Base-by-base conservation (phyloP, 2,888 invertebrate species). In the Camptogramma bilineatum region DNA sequence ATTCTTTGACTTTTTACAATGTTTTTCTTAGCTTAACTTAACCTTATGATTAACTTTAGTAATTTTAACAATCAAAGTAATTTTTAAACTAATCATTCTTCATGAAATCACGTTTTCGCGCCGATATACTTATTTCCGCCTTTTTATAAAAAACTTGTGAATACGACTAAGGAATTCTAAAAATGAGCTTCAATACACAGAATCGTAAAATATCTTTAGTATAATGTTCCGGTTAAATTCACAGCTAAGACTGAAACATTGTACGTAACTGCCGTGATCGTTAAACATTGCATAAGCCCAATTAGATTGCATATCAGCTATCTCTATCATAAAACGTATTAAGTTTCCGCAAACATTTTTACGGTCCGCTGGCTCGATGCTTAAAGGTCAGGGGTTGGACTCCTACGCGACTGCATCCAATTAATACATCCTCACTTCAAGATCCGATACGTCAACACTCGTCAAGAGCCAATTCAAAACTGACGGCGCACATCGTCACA, bases 371-470 rank as follows among this genome's bases (percentile, higher is more conserved):
- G 55, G 60, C 21, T 63, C 55, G 24, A 63, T 64, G 52, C 48
- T 62, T 50, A 60, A 70, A 72, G 68, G 71, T 71, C 68, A 70
- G 64, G 62, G 62, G 68, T 64, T 57, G 55, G 53, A 76, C 82
- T 79, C 82, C 83, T 79, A 86, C 82, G 81, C 79, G 70, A 68
- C 69, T 65, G 64, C 71, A 76, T 80, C 78, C 90, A 91, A 91
- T 91, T 91, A 91, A 90, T 87, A 85, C 87, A 89, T 91, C 88
- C 80, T 75, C 86, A 80, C 83, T 75, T 88, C 87, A 85, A 89
- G 90, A 90, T 90, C 81, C 82, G 79, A 83, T 77, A 77, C 84
- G 87, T 92, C 91, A 85, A 83, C 91, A 87, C 90, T 77, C 83
- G 82, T 86, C 85, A 88, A 71, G 80, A 82, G 76, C 82, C 86